A percentile compares a stretch with the other conserved stretches of the same genome.
These are phyloP conservation scores for Tenualosa thibaudeaui DNA, from an alignment of 2,797 vertebrate species.

Conservation along the genomic window DNA sequence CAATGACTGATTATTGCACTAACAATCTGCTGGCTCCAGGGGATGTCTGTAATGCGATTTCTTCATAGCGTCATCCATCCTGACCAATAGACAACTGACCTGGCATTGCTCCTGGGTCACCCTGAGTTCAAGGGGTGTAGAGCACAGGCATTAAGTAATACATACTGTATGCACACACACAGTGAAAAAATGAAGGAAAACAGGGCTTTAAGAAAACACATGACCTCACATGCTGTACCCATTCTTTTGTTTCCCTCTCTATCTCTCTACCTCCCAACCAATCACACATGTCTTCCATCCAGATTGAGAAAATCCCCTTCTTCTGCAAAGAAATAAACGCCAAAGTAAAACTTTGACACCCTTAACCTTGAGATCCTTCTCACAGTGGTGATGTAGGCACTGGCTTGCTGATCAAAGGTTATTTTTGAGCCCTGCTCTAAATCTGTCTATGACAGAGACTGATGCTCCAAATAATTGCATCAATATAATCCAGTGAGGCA, in stretches of 20 bases:
- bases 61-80: constrained; percentile 73
- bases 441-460: constrained; percentile 50
- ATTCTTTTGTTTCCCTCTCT: neutral
- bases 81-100: constrained; percentile 78
- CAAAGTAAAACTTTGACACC: neutral
- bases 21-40: constrained; percentile 73
- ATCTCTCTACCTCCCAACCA: neutral
- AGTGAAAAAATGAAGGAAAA: constrained; percentile 23
- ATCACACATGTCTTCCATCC: neutral
- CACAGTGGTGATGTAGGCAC: constrained; percentile 7
- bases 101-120: constrained; percentile 70
- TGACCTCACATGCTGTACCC: constrained; percentile 8
- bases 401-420: constrained; percentile 52
- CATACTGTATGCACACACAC: constrained; percentile 22
- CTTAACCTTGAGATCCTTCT: constrained; percentile 16
- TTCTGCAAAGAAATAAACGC: neutral
- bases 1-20: constrained; percentile 78
- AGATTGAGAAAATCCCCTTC: neutral
- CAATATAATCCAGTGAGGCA: constrained; percentile 54
- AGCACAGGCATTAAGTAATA: constrained; percentile 45
- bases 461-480: constrained; percentile 54
- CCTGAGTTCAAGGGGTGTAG: constrained; percentile 67
- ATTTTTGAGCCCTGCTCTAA: constrained; percentile 46
- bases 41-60: constrained; percentile 77
- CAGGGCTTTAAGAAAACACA: constrained; percentile 1